Conservation (phyloP, 2,888 invertebrate species). For the Dinocampus coccinellae region DNA sequence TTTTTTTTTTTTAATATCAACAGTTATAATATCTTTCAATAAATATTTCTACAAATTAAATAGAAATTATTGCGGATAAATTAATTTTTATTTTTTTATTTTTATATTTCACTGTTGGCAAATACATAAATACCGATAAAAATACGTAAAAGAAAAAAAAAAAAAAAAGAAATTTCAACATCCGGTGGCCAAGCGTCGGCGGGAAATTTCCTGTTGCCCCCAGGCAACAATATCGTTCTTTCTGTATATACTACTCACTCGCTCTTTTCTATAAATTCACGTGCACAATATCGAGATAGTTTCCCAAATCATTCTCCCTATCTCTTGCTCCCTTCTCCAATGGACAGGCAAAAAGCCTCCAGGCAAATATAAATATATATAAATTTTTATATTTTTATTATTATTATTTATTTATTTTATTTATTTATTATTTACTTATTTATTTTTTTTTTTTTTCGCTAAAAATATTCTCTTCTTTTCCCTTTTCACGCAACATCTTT, state of each 20-base stretch:
- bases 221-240: background rate
- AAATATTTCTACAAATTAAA: too few relatives aligned
- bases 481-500: background rate
- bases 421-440: background rate
- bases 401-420: too few relatives aligned
- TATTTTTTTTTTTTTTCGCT: background rate
- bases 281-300: background rate
- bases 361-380: background rate
- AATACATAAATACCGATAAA: too few relatives aligned
- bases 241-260: background rate
- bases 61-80: too few relatives aligned
- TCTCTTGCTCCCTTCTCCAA: too few relatives aligned
- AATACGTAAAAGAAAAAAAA: too few relatives aligned
- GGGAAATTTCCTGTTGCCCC: constrained; percentile 7
- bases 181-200: background rate
- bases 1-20: too few relatives aligned
- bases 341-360: constrained; percentile 8
- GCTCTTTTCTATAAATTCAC: background rate
- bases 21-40: too few relatives aligned
- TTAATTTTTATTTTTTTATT: background rate
- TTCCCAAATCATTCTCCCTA: constrained; percentile 32
- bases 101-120: too few relatives aligned
- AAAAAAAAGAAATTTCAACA: background rate
- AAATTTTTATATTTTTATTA: too few relatives aligned
- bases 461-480: background rate